Percentiles rank a stretch among this genome's conserved stretches.
phyloP scores from a whole-genome alignment of 2,888 invertebrate genomes.

The Phaonia tiefii region DNA sequence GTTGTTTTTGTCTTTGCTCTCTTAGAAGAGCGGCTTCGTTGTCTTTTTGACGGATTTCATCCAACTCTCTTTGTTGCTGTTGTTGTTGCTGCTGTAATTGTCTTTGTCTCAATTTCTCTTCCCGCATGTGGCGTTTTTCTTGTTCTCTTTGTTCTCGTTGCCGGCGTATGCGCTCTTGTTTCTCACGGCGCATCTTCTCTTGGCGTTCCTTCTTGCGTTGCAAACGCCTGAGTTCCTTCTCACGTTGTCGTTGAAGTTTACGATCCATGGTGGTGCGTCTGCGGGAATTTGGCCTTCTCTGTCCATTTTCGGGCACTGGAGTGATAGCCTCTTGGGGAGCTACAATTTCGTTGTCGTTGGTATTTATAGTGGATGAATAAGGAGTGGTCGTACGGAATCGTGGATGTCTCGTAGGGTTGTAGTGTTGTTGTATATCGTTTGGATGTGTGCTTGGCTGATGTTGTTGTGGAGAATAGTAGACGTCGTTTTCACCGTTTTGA shows the following conservation, averaged over 20 bases:
- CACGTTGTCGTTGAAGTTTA: slow-evolving; percentile 73
- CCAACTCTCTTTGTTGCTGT: slow-evolving; percentile 63
- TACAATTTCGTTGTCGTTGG: slow-evolving; percentile 69
- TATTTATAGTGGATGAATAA: slow-evolving; percentile 15
- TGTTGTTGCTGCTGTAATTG: slow-evolving; percentile 62
- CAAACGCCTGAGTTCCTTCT: slow-evolving; percentile 73
- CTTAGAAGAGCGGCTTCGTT: slow-evolving; percentile 69
- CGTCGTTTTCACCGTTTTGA: slow-evolving; percentile 69
- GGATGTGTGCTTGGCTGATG: slow-evolving; percentile 61
- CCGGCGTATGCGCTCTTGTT: slow-evolving; percentile 66
- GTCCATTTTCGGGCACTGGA: slow-evolving; percentile 38
- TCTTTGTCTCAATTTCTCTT: slow-evolving; percentile 59
- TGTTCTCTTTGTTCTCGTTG: slow-evolving; percentile 68
- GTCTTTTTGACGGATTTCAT: slow-evolving; percentile 70
- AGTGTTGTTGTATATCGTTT: slow-evolving; percentile 65
- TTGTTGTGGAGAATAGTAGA: slow-evolving; percentile 66
- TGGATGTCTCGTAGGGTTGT: slow-evolving; percentile 61
- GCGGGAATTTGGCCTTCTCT: slow-evolving; percentile 32
- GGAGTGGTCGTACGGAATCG: slow-evolving; percentile 52
- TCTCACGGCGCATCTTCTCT: slow-evolving; percentile 69
- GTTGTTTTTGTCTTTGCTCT: slow-evolving; percentile 66
- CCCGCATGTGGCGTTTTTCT: slow-evolving; percentile 58
- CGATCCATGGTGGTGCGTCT: slow-evolving; percentile 73
- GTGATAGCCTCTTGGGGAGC: slow-evolving; percentile 50
- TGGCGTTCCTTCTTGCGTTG: slow-evolving; percentile 72